Conservation (phyloP, 2,797 vertebrate genomes). For the Poeciliopsis gracilis region DNA sequence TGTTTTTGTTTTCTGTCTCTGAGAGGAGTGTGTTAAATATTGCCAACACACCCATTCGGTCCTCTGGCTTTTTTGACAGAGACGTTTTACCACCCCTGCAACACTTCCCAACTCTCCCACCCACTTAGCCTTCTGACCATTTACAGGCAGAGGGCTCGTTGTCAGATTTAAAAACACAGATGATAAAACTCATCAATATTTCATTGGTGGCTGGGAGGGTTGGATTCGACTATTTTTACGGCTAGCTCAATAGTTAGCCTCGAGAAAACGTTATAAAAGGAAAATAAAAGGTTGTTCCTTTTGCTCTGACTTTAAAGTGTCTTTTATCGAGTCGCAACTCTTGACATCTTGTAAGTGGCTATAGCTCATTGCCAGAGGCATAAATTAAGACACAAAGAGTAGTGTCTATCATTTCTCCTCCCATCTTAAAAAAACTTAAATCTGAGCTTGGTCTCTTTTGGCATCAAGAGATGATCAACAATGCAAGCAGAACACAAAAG, state of each 20-base stretch:
- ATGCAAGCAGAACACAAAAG: slow-evolving; percentile 49
- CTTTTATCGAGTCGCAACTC: slow-evolving; percentile 75
- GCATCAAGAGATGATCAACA: slow-evolving; percentile 69
- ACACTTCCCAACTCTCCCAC: slow-evolving; percentile 63
- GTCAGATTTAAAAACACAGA: slow-evolving; percentile 87
- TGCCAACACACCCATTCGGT: slow-evolving; percentile 35
- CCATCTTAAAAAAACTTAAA: slow-evolving; percentile 49
- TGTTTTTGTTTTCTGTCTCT: slow-evolving; percentile 29
- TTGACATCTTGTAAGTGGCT: slow-evolving; percentile 80
- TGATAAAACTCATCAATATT: slow-evolving; percentile 99
- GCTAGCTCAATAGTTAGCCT: slow-evolving; percentile 73
- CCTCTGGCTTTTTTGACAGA: slow-evolving; percentile 50
- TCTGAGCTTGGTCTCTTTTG: slow-evolving; percentile 66
- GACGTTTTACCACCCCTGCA: slow-evolving; percentile 40
- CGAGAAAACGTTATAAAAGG: slow-evolving; percentile 54
- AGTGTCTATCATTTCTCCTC: slow-evolving; percentile 59
- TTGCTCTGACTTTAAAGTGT: slow-evolving; percentile 68
- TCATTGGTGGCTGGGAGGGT: slow-evolving; percentile 80
- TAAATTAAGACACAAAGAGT: slow-evolving; percentile 70
- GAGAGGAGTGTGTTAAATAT: slow-evolving; percentile 50
- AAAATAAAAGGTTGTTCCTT: slow-evolving; percentile 67
- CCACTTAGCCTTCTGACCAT: slow-evolving; percentile 65
- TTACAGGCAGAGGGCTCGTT: slow-evolving; percentile 68
- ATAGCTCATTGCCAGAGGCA: slow-evolving; percentile 76
- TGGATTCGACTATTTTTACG: slow-evolving; percentile 70